Evolutionary conservation across 1,140 invertebrate species (phyloP), one percentile per base, ranked within the genome.

Genomic region (Drosophila sechellia): DNA sequence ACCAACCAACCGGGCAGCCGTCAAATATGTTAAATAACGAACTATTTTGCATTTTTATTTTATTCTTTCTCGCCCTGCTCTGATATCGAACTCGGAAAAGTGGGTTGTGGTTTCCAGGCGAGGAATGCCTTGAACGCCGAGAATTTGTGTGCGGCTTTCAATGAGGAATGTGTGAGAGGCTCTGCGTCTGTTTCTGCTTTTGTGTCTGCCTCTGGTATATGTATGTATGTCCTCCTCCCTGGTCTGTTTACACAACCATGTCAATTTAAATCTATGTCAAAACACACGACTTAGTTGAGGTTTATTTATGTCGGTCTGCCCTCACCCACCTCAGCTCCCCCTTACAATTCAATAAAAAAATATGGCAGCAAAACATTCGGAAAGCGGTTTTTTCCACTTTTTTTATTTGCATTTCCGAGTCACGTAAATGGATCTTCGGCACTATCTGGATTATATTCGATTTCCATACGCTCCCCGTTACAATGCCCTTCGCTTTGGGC

Each of bases 231-330:
- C 45, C 56, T 56, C 78, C 37, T 17, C 31, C 60, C 77, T 57
- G 37, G 37, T 13, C 54, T 84, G 84, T 87, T 87, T 83, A 78
- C 79, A 77, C 63, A 84, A 64, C 46, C 72, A 87, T 84, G 83
- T 89, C 83, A 87, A 87, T 87, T 87, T 89, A 87, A 87, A 87
- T 87, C 84, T 89, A 87, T 87, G 83, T 89, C 83, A 87, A 87
- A 87, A 87, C 84, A 86, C 84, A 86, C 83, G 79, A 77, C 83
- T 86, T 87, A 87, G 79, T 86, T 86, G 84, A 86, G 83, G 83
- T 86, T 86, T 86, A 86, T 86, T 86, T 87, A 89, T 86, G 83
- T 77, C 70, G 83, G 83, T 79, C 68, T 65, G 42, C 20, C 37
- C 60, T 37, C 2, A 4, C 11, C 10, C 42, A n/a, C 52, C 20